These are phyloP conservation scores for Caenorhabditis sp. DNA, from an alignment of 2,888 invertebrate genomes.

Conservation along the genomic window DNA sequence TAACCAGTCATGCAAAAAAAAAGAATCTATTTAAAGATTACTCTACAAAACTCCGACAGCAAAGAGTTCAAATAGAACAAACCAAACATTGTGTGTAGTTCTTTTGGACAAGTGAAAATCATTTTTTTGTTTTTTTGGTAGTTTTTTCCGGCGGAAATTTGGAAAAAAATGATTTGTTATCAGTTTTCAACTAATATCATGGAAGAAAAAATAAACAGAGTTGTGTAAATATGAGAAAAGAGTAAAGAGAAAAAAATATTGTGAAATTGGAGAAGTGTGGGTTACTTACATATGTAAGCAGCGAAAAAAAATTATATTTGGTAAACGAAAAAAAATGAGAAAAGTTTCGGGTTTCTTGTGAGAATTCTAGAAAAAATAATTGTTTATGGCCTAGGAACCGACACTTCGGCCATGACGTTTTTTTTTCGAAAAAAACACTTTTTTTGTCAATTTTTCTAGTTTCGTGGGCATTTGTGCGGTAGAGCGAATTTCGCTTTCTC, in stretches of 20 bases:
- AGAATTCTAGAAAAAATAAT: too few relatives aligned
- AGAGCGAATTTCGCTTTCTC: too few relatives aligned
- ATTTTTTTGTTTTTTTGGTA: too few relatives aligned
- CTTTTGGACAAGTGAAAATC: too few relatives aligned
- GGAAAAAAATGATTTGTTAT: too few relatives aligned
- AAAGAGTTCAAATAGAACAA: background rate
- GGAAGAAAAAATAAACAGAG: background rate
- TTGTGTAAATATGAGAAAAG: background rate
- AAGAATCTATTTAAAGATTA: background rate
- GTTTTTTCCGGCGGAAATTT: too few relatives aligned
- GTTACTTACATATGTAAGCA: background rate
- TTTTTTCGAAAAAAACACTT: too few relatives aligned
- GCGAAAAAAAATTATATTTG: background rate
- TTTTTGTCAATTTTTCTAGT: too few relatives aligned
- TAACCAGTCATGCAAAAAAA: background rate
- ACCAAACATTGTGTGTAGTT: background rate
- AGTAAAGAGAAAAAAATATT: background rate
- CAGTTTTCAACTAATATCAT: background rate
- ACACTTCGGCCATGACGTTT: too few relatives aligned
- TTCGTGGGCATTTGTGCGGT: too few relatives aligned
- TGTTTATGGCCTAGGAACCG: too few relatives aligned
- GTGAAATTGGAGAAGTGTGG: background rate
- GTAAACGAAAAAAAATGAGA: background rate
- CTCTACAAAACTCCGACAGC: too few relatives aligned
- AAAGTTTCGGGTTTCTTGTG: background rate